A percentile compares a stretch with the other conserved stretches of the same genome.
These are phyloP conservation scores for Zosterops lateralis DNA, from an alignment of 2,113 vertebrate genomes.

Conservation along the genomic window DNA sequence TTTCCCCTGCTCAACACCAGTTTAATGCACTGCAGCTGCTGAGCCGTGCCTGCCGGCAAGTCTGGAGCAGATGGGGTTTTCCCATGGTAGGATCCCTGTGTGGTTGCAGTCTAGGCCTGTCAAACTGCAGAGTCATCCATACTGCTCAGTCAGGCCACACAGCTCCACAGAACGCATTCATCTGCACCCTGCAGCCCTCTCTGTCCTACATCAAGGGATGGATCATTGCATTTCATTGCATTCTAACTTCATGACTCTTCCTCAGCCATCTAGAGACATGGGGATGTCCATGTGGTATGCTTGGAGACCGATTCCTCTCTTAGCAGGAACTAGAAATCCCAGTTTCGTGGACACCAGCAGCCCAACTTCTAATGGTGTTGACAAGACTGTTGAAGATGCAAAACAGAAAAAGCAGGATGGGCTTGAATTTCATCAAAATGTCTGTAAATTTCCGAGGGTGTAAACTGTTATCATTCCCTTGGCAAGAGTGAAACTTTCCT, in stretches of 20 bases:
- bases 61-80: constrained; percentile 10
- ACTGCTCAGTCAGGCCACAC: neutral
- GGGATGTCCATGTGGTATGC: neutral
- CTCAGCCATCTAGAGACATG: neutral
- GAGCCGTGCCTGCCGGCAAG: neutral
- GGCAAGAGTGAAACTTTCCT: neutral
- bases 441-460: neutral
- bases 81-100: neutral
- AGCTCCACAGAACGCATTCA: neutral
- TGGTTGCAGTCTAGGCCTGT: neutral
- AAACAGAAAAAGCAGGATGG: neutral
- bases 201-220: neutral
- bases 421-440: neutral
- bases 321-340: neutral
- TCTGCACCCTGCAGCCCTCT: rapidly evolving
- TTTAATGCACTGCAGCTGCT: constrained; percentile 44
- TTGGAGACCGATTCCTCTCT: rapidly evolving
- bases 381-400: neutral
- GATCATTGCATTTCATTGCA: neutral
- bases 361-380: neutral
- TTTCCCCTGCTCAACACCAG: neutral
- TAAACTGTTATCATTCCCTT: neutral
- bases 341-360: neutral
- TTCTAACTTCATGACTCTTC: neutral
- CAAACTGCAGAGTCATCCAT: neutral